These are phyloP conservation scores for Calephelis virginiensis DNA, from an alignment of 1,140 invertebrate genomes.

Conservation along the genomic window DNA sequence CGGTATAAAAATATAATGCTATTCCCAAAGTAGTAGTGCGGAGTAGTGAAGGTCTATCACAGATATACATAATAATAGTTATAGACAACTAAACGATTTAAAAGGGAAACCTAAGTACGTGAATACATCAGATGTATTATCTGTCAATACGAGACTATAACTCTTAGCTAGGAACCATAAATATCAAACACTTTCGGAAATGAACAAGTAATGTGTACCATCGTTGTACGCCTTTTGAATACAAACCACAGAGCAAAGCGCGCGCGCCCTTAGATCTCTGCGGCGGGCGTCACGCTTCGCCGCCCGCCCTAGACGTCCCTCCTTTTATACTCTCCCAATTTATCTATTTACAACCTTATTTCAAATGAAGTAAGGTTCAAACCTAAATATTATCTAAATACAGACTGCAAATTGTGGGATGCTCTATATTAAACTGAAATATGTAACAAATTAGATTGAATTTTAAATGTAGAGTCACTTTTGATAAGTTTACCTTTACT, in stretches of 20 bases:
- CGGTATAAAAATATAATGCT: too few species aligned
- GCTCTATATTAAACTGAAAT: background rate
- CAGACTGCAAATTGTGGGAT: background rate
- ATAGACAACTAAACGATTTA: too few species aligned
- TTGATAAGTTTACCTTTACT: background rate
- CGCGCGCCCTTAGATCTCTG: constrained; percentile 45
- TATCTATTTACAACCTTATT: constrained; percentile 11
- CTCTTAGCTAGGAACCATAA: background rate
- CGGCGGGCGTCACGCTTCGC: constrained; percentile 61
- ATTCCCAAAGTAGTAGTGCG: too few species aligned
- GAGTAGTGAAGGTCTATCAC: too few species aligned
- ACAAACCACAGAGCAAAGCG: constrained; percentile 25
- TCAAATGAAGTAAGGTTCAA: background rate
- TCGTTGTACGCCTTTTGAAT: constrained; percentile 49
- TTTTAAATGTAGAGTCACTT: background rate
- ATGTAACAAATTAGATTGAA: background rate
- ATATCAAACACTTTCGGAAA: constrained; percentile 18
- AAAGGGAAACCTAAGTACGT: too few species aligned
- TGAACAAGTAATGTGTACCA: constrained; percentile 15
- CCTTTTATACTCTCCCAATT: constrained; percentile 33
- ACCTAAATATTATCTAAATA: background rate
- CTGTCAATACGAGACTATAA: background rate
- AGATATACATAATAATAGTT: too few species aligned
- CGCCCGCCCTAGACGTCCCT: constrained; percentile 44
- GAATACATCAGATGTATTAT: background rate